Evolutionary conservation across 2,888 invertebrate species (phyloP).

Genomic region (Omphaloscelis lunosa): DNA sequence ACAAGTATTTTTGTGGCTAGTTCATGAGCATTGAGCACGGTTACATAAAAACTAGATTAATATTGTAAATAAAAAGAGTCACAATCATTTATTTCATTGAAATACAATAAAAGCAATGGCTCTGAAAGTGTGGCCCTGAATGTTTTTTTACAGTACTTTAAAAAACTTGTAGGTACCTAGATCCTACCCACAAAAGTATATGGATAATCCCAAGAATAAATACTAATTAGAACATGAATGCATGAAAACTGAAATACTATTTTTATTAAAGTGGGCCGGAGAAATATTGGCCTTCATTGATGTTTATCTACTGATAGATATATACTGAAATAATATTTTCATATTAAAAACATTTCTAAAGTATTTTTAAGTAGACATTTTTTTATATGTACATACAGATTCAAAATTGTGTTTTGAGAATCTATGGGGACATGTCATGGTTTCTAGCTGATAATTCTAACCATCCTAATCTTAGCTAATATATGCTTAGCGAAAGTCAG

Average conservation of each 20-base stretch:
- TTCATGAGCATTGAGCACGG: slow-evolving; percentile 3
- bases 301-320: neutral
- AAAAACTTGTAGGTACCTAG: neutral
- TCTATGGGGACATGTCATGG: neutral
- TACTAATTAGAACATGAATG: slow-evolving; percentile 14
- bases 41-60: slow-evolving; percentile 22
- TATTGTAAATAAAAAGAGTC: neutral
- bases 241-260: slow-evolving; percentile 4
- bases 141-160: neutral
- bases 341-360: neutral
- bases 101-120: neutral
- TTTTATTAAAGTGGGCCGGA: neutral
- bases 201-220: neutral
- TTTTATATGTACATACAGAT: neutral
- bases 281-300: neutral
- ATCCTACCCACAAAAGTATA: neutral
- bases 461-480: no score
- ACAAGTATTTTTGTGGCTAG: neutral
- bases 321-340: neutral
- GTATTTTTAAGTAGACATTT: neutral
- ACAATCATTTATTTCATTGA: neutral
- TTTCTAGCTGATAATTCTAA: neutral
- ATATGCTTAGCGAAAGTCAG: no score
- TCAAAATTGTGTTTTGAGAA: neutral
- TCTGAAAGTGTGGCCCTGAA: slow-evolving; percentile 3